phyloP scores from a whole-genome alignment of 2,888 invertebrate species.

The Xiphydria camelus region DNA sequence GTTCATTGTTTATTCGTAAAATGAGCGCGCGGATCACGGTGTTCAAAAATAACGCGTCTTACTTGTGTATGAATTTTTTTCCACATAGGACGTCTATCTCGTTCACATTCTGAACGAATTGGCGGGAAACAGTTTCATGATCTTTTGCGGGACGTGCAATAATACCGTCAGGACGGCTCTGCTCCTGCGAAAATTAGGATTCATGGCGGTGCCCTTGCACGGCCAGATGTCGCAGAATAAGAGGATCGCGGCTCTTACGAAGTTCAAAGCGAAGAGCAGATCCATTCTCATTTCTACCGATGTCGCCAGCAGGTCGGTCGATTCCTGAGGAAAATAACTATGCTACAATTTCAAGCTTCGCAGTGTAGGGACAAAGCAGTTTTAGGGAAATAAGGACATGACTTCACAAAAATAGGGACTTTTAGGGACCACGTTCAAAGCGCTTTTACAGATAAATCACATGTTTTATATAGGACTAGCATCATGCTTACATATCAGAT shows the following conservation, averaged over 20 bases:
- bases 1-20: too few species aligned
- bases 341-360: too few species aligned
- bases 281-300: constrained; percentile 97
- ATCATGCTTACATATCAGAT: too few species aligned
- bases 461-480: too few species aligned
- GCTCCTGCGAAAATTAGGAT: constrained; percentile 85
- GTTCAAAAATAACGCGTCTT: too few species aligned
- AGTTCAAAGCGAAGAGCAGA: constrained; percentile 92
- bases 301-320: constrained; percentile 95
- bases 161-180: constrained; percentile 88
- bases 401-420: too few species aligned
- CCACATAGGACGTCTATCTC: constrained; percentile 87
- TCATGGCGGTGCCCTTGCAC: constrained; percentile 95
- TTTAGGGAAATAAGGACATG: too few species aligned
- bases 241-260: constrained; percentile 90
- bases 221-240: constrained; percentile 99
- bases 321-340: neutral
- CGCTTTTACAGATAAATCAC: too few species aligned
- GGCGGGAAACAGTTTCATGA: constrained; percentile 94
- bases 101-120: constrained; percentile 94
- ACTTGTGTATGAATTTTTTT: too few species aligned
- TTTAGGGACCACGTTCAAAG: too few species aligned
- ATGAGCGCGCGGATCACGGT: too few species aligned
- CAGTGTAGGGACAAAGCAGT: too few species aligned
- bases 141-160: constrained; percentile 95